A percentile compares a stretch with the other conserved stretches of the same genome.
These are phyloP conservation scores for Bombus vancouverensis DNA, from an alignment of 1,140 invertebrate species.

Conservation along the genomic window DNA sequence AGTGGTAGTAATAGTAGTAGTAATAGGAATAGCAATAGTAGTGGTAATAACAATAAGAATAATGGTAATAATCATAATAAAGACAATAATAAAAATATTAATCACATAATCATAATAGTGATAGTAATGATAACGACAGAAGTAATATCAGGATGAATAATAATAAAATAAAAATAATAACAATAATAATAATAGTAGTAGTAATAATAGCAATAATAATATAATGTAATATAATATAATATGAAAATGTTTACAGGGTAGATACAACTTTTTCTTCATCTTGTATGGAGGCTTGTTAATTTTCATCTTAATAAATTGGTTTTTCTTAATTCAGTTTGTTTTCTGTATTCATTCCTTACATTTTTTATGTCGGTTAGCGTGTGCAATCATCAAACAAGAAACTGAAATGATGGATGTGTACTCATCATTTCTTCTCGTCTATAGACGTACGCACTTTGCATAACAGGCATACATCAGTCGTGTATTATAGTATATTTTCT, in stretches of 20 bases:
- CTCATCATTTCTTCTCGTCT: conserved; percentile 66
- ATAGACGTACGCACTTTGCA: conserved; percentile 75
- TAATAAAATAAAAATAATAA: conserved; percentile 75
- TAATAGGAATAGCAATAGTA: too few relatives aligned
- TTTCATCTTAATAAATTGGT: conserved; percentile 79
- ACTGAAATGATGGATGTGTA: conserved; percentile 46
- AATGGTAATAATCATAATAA: conserved; percentile 61
- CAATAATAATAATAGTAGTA: conserved; percentile 70
- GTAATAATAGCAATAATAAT: conserved; percentile 65
- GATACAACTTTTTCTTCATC: conserved; percentile 80
- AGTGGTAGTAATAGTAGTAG: neutral
- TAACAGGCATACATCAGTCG: conserved; percentile 81
- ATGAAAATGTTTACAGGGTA: conserved; percentile 83
- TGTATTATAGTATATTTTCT: conserved; percentile 82
- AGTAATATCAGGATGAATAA: conserved; percentile 63
- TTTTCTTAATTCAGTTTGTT: conserved; percentile 73
- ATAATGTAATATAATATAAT: conserved; percentile 71
- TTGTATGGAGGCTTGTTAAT: conserved; percentile 78
- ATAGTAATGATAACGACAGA: conserved; percentile 75
- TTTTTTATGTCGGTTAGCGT: conserved; percentile 77
- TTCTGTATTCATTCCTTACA: conserved; percentile 78
- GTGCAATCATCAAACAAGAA: conserved; percentile 76
- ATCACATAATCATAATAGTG: conserved; percentile 75
- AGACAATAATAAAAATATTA: conserved; percentile 72
- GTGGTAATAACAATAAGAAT: neutral